Percentiles rank a stretch among this genome's conserved stretches.
These are phyloP conservation scores for Dione vanillae DNA, from an alignment of 2,888 invertebrate genomes.

Conservation along the genomic window DNA sequence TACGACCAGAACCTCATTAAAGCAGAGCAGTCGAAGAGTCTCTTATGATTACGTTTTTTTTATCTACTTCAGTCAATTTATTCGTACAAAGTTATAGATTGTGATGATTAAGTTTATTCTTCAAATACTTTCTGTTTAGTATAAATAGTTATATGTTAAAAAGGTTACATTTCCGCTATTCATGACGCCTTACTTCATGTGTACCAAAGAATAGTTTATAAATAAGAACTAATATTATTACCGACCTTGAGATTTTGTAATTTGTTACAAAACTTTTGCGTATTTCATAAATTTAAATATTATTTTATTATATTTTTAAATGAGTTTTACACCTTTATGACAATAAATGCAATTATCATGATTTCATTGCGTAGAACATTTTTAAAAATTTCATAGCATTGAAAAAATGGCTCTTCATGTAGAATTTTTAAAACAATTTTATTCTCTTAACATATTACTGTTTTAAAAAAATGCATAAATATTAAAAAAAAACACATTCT, in stretches of 20 bases:
- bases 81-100: constrained; percentile 28
- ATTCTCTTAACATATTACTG: not conserved
- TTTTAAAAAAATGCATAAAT: not conserved
- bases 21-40: not conserved
- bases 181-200: constrained; percentile 40
- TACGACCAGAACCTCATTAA: not conserved
- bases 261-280: not conserved
- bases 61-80: constrained; percentile 22
- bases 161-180: constrained; percentile 22
- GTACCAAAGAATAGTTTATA: constrained; percentile 42
- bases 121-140: not conserved
- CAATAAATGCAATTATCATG: not conserved
- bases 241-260: constrained; percentile 6
- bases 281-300: not conserved
- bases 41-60: not conserved
- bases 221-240: constrained; percentile 1
- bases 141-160: constrained; percentile 6
- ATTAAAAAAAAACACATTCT: not conserved
- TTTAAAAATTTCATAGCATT: no score
- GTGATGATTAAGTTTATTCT: constrained; percentile 11
- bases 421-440: not conserved
- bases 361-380: no score
- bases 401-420: not conserved
- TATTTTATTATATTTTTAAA: not conserved
- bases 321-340: not conserved